phyloP scores from a whole-genome alignment of 1,140 invertebrate genomes.

The Maniola jurtina region DNA sequence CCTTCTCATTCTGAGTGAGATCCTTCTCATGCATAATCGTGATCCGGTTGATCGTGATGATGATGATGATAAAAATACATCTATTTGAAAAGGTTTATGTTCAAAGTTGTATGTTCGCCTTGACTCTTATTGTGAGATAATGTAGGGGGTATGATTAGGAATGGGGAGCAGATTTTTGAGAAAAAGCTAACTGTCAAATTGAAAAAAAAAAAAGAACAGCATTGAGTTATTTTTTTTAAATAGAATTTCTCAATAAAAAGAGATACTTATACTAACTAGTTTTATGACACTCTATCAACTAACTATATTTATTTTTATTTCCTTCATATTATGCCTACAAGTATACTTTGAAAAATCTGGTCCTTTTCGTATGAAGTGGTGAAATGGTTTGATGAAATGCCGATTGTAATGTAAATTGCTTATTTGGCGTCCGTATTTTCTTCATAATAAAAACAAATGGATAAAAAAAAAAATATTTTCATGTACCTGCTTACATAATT shows the following conservation, averaged over 20 bases:
- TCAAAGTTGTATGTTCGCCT: background rate
- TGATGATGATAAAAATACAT: no score
- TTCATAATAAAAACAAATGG: background rate
- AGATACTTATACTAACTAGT: no score
- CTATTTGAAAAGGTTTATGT: no score
- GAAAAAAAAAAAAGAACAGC: no score
- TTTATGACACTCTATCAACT: no score
- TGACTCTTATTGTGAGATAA: background rate
- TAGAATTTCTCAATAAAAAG: no score
- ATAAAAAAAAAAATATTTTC: background rate
- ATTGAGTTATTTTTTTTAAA: no score
- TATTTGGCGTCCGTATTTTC: background rate
- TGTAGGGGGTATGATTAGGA: background rate
- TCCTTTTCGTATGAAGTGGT: background rate
- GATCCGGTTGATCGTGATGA: no score
- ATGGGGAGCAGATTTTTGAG: conserved; percentile 5
- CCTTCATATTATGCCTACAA: background rate
- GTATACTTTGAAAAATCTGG: conserved; percentile 1
- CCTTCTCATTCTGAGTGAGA: no score
- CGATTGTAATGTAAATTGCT: conserved; percentile 5
- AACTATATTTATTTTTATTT: no score
- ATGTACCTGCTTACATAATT: background rate
- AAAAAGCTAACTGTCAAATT: no score
- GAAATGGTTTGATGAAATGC: conserved; percentile 2
- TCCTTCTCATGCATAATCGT: no score